Evolutionary conservation across 2,113 vertebrate genomes (phyloP).

Genomic region (Procapra przewalskii): DNA sequence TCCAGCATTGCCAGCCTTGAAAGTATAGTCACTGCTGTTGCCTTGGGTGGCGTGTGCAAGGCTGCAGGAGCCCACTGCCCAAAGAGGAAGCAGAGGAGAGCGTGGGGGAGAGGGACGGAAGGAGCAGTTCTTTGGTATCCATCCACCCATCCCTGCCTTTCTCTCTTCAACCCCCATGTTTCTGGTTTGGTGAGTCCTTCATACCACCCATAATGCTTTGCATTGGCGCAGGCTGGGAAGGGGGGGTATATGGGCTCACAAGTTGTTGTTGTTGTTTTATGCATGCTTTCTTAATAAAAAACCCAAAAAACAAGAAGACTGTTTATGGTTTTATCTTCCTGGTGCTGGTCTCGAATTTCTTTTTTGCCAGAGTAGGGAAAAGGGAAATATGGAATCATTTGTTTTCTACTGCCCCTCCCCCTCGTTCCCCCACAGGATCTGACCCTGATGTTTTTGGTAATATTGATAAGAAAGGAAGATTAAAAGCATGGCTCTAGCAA

Average conservation of each 20-base stretch:
- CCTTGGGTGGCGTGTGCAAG: slow-evolving; percentile 60
- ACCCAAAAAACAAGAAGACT: slow-evolving; percentile 75
- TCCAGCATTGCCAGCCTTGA: slow-evolving; percentile 27
- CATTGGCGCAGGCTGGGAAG: slow-evolving; percentile 69
- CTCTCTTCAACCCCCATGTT: slow-evolving; percentile 48
- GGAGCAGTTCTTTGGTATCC: slow-evolving; percentile 12
- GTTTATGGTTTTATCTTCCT: slow-evolving; percentile 78
- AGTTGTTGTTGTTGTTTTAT: slow-evolving; percentile 81
- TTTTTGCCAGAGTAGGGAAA: not conserved
- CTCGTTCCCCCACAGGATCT: not conserved
- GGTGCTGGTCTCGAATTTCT: slow-evolving; percentile 59
- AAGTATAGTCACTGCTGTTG: slow-evolving; percentile 46
- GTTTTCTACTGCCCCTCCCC: not conserved
- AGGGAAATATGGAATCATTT: not conserved
- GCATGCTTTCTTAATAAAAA: slow-evolving; percentile 90
- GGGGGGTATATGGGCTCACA: slow-evolving; percentile 79
- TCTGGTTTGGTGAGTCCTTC: slow-evolving; percentile 63
- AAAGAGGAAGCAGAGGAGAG: slow-evolving; percentile 21
- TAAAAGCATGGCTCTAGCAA: not conserved
- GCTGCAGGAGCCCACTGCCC: slow-evolving; percentile 36
- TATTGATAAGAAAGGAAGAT: not conserved
- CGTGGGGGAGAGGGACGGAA: not conserved
- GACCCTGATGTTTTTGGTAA: not conserved
- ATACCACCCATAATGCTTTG: slow-evolving; percentile 59
- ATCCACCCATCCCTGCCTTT: slow-evolving; percentile 38